Conservation (phyloP, 2,888 invertebrate genomes). For the Eucriotettix oculatus region DNA sequence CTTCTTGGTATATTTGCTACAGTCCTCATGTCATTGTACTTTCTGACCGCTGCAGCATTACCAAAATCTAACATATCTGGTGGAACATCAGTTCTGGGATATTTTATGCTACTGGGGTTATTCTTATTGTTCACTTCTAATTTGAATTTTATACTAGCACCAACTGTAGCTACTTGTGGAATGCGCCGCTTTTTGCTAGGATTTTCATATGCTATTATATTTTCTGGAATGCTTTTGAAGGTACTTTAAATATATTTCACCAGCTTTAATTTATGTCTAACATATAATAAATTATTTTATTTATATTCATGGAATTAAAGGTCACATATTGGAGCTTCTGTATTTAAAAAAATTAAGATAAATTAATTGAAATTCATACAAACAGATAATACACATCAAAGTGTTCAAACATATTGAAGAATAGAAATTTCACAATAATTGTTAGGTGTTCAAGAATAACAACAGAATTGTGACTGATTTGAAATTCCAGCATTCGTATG, state of each 20-base stretch:
- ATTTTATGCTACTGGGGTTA: constrained; percentile 25
- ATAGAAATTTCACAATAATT: background rate
- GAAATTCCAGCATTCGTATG: too few relatives aligned
- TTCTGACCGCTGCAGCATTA: constrained; percentile 10
- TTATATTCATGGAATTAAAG: too few relatives aligned
- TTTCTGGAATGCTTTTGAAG: constrained; percentile 25
- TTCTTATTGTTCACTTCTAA: constrained; percentile 23
- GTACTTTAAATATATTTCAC: constrained; percentile 10
- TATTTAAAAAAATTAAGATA: too few relatives aligned
- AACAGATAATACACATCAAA: too few relatives aligned
- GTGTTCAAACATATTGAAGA: too few relatives aligned
- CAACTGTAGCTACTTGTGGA: constrained; percentile 23
- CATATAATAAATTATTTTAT: too few relatives aligned
- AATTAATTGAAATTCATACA: too few relatives aligned
- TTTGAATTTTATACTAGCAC: constrained; percentile 14
- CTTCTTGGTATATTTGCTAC: constrained; percentile 10
- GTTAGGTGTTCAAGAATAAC: too few relatives aligned
- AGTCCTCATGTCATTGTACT: constrained; percentile 9
- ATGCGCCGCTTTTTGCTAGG: constrained; percentile 26
- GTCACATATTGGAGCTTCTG: too few relatives aligned
- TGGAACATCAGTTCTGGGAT: constrained; percentile 23
- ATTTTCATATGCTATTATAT: constrained; percentile 25
- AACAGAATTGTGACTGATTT: too few relatives aligned
- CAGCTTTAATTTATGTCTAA: too few relatives aligned
- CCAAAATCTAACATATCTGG: constrained; percentile 9